phyloP scores from a whole-genome alignment of 1,140 invertebrate species.

The Pteromalus puparum region DNA sequence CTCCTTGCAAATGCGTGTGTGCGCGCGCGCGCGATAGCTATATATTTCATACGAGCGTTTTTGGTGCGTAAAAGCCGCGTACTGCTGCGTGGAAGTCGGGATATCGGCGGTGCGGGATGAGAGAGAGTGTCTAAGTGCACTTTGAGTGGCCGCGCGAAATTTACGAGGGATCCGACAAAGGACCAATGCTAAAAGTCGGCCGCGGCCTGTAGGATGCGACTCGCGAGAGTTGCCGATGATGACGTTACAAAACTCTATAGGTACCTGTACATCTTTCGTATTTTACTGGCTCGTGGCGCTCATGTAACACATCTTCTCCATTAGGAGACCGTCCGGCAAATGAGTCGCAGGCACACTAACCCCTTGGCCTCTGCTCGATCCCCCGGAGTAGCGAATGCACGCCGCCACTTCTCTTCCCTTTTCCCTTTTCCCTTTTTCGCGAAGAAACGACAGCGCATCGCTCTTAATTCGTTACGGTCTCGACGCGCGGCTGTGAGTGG shows the following conservation, averaged over 20 bases:
- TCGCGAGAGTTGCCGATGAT: not conserved
- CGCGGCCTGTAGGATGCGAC: not conserved
- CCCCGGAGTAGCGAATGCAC: not conserved
- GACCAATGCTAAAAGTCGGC: slow-evolving; percentile 24
- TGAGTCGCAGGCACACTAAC: slow-evolving; percentile 17
- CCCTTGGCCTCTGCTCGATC: not conserved
- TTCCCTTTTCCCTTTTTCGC: not conserved
- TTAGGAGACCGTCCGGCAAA: not conserved
- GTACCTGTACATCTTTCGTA: no score
- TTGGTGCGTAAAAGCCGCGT: not conserved
- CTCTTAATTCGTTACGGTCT: slow-evolving; percentile 44
- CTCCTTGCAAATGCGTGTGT: not conserved
- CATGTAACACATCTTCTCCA: slow-evolving; percentile 43
- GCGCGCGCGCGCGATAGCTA: not conserved
- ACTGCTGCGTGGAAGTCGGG: no score
- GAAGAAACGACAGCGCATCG: slow-evolving; percentile 31
- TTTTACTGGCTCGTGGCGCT: no score
- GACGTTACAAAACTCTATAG: not conserved
- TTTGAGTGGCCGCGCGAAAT: slow-evolving; percentile 34
- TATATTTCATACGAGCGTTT: slow-evolving; percentile 1
- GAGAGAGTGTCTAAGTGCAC: slow-evolving; percentile 10
- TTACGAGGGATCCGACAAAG: slow-evolving; percentile 46
- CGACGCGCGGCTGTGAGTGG: not conserved
- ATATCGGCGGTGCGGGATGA: not conserved
- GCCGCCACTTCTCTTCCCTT: not conserved